Base-by-base conservation (phyloP, 2,888 invertebrate species). In the Apamea epomidion region DNA sequence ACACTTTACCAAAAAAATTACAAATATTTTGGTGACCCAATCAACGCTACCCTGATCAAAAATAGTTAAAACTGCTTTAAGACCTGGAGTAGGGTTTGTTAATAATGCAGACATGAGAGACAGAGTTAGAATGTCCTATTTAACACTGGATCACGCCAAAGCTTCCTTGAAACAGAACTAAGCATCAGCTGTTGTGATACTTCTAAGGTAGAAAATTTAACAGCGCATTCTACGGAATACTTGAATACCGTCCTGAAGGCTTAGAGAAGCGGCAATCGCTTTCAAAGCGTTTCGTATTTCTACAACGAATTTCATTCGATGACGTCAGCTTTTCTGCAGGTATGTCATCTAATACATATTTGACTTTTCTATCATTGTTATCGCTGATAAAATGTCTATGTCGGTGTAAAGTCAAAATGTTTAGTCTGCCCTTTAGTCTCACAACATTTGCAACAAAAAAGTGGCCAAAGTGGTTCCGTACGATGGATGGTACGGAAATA, bases 381-480 rank as follows among this genome's bases (percentile, higher is more conserved):
- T 37, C 37, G 37, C 45, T 45, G 45, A 1, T 45, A 45, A 10
- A 45, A 45, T 45, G 10, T 10, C 10, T 10, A 10, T 1, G 45
- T 2, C 37, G 37, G 3, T 2, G 2, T 37, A 37, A 37, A 3
- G 37, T 37, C 37, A 37, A 37, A 37, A 37, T 37, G 2, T 37
- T 37, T 37, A 2, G 37, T 37, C 37, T 37, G 2, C 4, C 6
- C 45, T 60, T 73, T 58, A 51, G 32, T 37, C 16, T 16, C 1
- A 25, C 18, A 18, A 25, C 10, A 67, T 48, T 71, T 51, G 5
- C 29, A 68, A 51, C 45, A 69, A 69, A 81, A 85, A 85, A 85
- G 74, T 85, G 21, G 65, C 42, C 54, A 73, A 45, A 85, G 42
- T 69, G 54, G n/a, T 81, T 69, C 21, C n/a, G 10, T 25, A 68